Evolutionary conservation across 2,113 vertebrate species (phyloP), one percentile per base, ranked within the genome.

Genomic region (Tetraodon nigroviridis): DNA sequence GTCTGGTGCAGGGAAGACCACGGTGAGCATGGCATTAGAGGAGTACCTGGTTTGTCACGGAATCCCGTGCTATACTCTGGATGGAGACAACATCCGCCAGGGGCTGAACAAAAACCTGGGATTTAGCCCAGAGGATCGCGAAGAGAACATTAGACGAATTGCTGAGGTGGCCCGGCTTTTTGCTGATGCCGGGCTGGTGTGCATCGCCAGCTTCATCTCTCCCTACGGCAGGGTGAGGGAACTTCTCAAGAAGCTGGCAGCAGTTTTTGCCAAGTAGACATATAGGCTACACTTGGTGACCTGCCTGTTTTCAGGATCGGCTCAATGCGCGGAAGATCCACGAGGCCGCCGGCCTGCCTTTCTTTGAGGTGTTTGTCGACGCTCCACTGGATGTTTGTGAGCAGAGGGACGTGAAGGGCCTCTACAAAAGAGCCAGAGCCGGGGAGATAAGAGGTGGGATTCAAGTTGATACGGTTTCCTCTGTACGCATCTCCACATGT

Each of bases 361-460:
- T 99, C 75, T 99, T 98, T 66, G 97, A 99, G 84, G 95, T 98
- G 12, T 99, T 99, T 85, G 95, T 99, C 42, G 97, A 99, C 51
- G 97, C 97, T 19, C 97, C 97, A 0, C 76, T 99, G 79, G 92
- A 98, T 12, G 95, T 99, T 45, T 99, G 97, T 71, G 97, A 99
- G 70, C 93, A 97, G 87, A 92, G 97, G 74, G 96, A 99, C 44
- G 97, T 94, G 51, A 99, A 99, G 78, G 97, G 97, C 6, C 91
- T 99, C 13, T 99, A 99, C 81, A 99, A 98, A 84, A 94, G 92
- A 83, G 97, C 97, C 45, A 89, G 97, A 75, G 97, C 96, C 10
- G 97, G 97, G 57, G 96, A 99, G 87, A 99, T 99, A 81, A 93
- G 92, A 94, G 97, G 97, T 96, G 67, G 72, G 46, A 41, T 50